Percentiles rank a stretch among this genome's conserved stretches.
These are phyloP conservation scores for Sebastes umbrosus DNA, from an alignment of 2,797 vertebrate genomes.

Conservation along the genomic window DNA sequence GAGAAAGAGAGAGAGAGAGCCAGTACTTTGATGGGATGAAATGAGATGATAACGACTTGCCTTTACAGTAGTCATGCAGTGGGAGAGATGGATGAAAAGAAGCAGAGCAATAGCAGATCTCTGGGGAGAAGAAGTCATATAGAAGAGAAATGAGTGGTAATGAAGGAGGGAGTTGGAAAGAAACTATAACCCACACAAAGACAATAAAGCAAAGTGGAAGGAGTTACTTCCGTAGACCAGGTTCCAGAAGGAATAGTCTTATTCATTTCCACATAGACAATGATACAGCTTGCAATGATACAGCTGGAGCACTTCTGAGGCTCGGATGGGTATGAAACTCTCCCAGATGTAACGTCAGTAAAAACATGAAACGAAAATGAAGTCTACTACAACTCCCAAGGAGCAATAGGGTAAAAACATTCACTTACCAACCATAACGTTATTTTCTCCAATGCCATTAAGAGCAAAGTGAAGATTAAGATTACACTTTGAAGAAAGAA, in stretches of 20 bases:
- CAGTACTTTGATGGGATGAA: constrained; percentile 3
- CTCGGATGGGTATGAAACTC: background rate
- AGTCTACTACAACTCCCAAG: background rate
- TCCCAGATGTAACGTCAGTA: background rate
- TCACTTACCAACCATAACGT: background rate
- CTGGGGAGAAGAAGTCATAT: constrained; percentile 2
- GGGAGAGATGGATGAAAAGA: background rate
- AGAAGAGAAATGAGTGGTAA: constrained; percentile 7
- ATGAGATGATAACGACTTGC: constrained; percentile 29
- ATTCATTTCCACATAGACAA: background rate
- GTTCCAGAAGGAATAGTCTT: background rate
- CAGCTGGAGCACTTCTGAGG: background rate
- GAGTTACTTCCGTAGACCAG: background rate
- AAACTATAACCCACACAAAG: background rate
- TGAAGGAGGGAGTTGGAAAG: background rate
- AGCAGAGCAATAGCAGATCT: constrained; percentile 5
- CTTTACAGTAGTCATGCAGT: constrained; percentile 12
- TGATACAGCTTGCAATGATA: background rate
- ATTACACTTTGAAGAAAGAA: background rate
- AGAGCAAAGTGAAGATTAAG: background rate
- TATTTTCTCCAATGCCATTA: background rate
- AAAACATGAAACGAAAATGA: background rate
- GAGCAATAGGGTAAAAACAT: background rate
- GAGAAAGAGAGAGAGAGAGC: background rate
- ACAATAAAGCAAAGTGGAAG: background rate